phyloP scores from a whole-genome alignment of 1,140 invertebrate species.

The Drosophila sechellia region DNA sequence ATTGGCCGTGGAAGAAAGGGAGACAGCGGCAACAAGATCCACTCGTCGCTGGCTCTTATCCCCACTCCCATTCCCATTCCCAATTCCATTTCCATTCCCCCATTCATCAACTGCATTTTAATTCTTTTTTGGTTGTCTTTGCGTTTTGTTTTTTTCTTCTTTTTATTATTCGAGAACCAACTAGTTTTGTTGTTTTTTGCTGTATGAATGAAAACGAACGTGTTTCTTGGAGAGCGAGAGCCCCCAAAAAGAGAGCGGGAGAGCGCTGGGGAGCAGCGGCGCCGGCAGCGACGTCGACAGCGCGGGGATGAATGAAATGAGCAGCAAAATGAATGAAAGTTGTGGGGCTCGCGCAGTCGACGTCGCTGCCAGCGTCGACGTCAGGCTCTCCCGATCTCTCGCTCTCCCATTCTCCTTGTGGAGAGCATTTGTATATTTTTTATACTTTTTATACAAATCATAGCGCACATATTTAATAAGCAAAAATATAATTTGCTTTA shows the following conservation, averaged over 20 bases:
- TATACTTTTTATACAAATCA: constrained; percentile 50
- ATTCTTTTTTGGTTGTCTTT: constrained; percentile 35
- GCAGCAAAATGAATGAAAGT: constrained; percentile 77
- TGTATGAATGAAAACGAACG: constrained; percentile 81
- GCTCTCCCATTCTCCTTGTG: background rate
- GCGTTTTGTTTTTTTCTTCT: constrained; percentile 20
- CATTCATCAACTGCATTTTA: constrained; percentile 81
- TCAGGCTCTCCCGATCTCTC: constrained; percentile 15
- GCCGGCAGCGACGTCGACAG: constrained; percentile 27
- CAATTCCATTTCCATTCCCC: constrained; percentile 36
- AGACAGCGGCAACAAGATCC: constrained; percentile 45
- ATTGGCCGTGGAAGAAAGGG: constrained; percentile 4
- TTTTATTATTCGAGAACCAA: constrained; percentile 48
- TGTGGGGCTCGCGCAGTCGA: constrained; percentile 38
- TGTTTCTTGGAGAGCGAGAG: constrained; percentile 57
- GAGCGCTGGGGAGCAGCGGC: constrained; percentile 17
- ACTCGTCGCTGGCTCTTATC: constrained; percentile 47
- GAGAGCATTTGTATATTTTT: constrained; percentile 6
- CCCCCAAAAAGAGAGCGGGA: constrained; percentile 28
- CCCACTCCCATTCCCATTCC: constrained; percentile 40
- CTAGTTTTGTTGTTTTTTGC: constrained; percentile 51
- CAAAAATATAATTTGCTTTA: constrained; percentile 66
- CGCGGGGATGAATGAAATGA: constrained; percentile 63
- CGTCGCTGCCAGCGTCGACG: constrained; percentile 8
- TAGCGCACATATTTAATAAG: constrained; percentile 58